Evolutionary conservation across 2,888 invertebrate genomes (phyloP), one percentile per base, ranked within the genome.

Genomic region (Eilema griseolum): DNA sequence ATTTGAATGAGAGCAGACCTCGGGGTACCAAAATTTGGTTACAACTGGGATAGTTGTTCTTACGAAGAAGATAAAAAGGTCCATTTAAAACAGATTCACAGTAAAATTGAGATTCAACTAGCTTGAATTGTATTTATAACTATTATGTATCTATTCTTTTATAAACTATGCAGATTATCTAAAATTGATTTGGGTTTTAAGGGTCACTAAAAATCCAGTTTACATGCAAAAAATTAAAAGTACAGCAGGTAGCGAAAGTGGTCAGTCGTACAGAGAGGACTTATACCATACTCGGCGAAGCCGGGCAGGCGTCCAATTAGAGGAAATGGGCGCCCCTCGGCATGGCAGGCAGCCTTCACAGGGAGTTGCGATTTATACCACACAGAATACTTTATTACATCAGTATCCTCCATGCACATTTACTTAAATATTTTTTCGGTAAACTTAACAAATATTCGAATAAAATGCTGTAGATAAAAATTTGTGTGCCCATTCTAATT

Each of bases 241-340:
- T 78, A 83, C 76, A 78, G 81, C 80, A 91, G 90, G 81, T 82
- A 92, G 91, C 90, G 93, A 94, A 93, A 94, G 93, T 93, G 91
- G 90, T 83, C 88, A 82, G 83, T 83, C 85, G 86, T 79, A 83
- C 86, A 85, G 88, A 86, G 86, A 85, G 87, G 84, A 81, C 83
- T 87, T 78, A 84, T 85, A 83, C 93, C 93, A 89, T 93, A 94
- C 83, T 84, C 82, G 91, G 91, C 84, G 71, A 85, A 78, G 82
- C 79, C 83, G 89, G 85, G 86, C 91, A 89, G 90, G 89, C 91
- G 84, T 89, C 94, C 94, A 95, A 95, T 95, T 95, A 95, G 93
- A 92, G 86, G 93, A 94, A 93, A 94, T 93, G 93, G 86, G 87
- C 87, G 87, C 86, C 89, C 88, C 86, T 86, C 78, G 82, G 86